A percentile compares a stretch with the other conserved stretches of the same genome.
These are phyloP conservation scores for Paratrypauchen microcephalus DNA, from an alignment of 2,797 vertebrate species.

Conservation along the genomic window DNA sequence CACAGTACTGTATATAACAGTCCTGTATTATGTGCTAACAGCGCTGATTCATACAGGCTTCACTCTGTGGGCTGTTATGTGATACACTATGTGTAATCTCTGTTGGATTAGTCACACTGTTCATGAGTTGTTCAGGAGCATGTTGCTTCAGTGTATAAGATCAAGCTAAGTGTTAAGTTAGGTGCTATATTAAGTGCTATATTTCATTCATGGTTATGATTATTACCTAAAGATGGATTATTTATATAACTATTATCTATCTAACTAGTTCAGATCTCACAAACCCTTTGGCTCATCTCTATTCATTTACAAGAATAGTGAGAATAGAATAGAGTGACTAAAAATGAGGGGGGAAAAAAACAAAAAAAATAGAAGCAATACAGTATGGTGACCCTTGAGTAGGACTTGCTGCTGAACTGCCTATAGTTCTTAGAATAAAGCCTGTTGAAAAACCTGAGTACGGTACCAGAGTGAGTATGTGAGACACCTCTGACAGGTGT, in stretches of 20 bases:
- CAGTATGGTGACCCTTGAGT: too few relatives aligned
- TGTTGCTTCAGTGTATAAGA: background rate
- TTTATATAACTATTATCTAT: background rate
- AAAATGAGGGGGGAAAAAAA: too few relatives aligned
- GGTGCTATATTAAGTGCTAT: background rate
- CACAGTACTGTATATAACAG: too few relatives aligned
- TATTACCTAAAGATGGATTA: background rate
- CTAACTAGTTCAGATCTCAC: background rate
- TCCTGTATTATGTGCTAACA: background rate
- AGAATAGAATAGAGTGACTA: too few relatives aligned
- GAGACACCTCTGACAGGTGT: too few relatives aligned
- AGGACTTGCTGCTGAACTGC: too few relatives aligned
- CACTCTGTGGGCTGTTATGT: constrained; percentile 16
- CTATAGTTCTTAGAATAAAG: too few relatives aligned
- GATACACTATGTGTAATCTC: constrained; percentile 13
- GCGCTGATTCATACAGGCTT: constrained; percentile 14
- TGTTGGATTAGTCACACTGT: constrained; percentile 16
- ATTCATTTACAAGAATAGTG: too few relatives aligned
- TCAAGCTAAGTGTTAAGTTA: background rate
- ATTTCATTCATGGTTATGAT: background rate
- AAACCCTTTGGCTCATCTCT: background rate
- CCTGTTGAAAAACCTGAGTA: too few relatives aligned
- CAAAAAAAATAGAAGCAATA: too few relatives aligned
- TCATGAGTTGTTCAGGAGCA: background rate
- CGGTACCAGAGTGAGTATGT: too few relatives aligned